phyloP scores from a whole-genome alignment of 2,113 vertebrate genomes.

The Naja naja region DNA sequence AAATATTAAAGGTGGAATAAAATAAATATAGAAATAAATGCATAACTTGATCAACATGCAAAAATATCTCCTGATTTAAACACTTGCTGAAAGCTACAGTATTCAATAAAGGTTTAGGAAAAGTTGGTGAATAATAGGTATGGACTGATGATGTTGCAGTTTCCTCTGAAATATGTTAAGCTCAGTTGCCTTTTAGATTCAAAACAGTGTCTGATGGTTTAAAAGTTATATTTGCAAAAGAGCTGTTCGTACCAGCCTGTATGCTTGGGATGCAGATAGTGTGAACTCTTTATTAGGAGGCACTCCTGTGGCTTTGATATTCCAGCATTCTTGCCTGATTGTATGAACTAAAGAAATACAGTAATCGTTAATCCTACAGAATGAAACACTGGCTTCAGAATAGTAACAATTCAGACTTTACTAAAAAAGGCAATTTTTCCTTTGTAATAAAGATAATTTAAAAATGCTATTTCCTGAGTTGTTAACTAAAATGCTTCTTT shows the following conservation, averaged over 20 bases:
- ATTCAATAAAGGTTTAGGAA: not conserved
- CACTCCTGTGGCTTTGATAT: not conserved
- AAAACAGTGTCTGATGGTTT: not conserved
- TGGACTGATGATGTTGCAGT: not conserved
- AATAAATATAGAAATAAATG: too few species aligned
- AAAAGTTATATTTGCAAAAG: not conserved
- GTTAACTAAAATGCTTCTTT: slow-evolving; percentile 23
- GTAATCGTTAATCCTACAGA: slow-evolving; percentile 13
- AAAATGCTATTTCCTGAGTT: slow-evolving; percentile 14
- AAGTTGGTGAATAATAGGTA: not conserved
- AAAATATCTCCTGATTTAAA: not conserved
- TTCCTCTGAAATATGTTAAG: not conserved
- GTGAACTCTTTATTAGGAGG: not conserved
- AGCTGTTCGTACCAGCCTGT: not conserved
- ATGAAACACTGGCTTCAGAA: slow-evolving; percentile 1
- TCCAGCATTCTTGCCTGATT: not conserved
- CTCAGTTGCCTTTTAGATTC: not conserved
- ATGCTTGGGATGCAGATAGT: not conserved
- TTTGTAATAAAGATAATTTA: slow-evolving; percentile 8
- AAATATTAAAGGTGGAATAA: too few species aligned
- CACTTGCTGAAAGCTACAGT: not conserved
- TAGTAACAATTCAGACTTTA: not conserved
- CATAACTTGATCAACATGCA: not conserved
- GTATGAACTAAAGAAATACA: not conserved
- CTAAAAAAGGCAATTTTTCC: slow-evolving; percentile 2